phyloP scores from a whole-genome alignment of 2,888 invertebrate genomes.

The Spilosoma lubricipeda region DNA sequence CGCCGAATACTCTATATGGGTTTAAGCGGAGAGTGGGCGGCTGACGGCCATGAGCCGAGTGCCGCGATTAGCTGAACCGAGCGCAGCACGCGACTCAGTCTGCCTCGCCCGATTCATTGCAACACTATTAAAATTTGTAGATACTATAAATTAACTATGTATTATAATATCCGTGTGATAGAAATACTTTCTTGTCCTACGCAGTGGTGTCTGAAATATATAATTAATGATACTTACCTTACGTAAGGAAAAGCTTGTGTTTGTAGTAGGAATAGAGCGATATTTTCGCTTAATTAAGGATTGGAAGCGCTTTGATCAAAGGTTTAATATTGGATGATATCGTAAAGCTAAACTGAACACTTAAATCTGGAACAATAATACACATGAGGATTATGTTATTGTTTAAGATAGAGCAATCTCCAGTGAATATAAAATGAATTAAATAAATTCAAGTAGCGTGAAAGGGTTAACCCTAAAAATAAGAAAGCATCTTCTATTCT shows the following conservation, averaged over 20 bases:
- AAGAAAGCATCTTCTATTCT: neutral
- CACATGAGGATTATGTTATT: neutral
- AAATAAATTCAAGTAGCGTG: neutral
- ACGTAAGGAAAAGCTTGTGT: neutral
- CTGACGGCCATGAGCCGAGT: conserved; percentile 80
- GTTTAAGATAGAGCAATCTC: neutral
- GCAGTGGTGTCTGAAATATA: conserved; percentile 25
- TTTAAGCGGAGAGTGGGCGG: conserved; percentile 83
- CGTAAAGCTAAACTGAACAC: neutral
- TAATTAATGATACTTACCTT: conserved; percentile 7
- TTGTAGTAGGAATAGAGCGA: neutral
- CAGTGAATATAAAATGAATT: neutral
- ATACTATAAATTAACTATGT: conserved; percentile 50
- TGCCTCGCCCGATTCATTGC: conserved; percentile 64
- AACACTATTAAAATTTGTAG: conserved; percentile 62
- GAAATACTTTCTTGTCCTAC: conserved; percentile 17
- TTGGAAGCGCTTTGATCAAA: neutral
- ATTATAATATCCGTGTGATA: conserved; percentile 52
- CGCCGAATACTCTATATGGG: conserved; percentile 81
- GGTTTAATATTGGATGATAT: neutral
- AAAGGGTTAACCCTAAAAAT: neutral
- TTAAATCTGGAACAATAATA: neutral
- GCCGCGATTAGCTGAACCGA: conserved; percentile 75
- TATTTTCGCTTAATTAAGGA: neutral
- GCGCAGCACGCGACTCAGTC: conserved; percentile 19